Evolutionary conservation across 30 jellyfish, hydroid and myxozoan genomes (phyloP), one percentile per base, ranked within the genome.

Genomic region (Chrysaora quinquecirrha): DNA sequence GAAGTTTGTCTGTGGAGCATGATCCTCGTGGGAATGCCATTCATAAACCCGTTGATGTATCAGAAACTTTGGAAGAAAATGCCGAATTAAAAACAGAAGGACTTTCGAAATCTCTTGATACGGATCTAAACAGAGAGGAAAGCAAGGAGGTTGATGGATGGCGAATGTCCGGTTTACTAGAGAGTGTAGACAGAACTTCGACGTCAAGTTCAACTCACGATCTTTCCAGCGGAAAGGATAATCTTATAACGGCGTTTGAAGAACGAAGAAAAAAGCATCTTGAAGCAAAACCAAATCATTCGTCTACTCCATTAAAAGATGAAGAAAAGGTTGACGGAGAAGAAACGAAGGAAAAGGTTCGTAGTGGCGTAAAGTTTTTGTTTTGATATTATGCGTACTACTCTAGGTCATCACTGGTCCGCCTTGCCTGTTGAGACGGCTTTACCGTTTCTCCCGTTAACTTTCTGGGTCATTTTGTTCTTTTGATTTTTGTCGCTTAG

Each of bases 151-250:
- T 78, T 6, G 95, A 85, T 60, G 85, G 68, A 9, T 85, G 95
- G 95, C 65, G 95, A 52, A 85, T 85, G 89, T 85, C 95, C 48
- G 95, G 95, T 14, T 50, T 85, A 25, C 46, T 85, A 30, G 83
- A 74, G 48, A 73, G 47, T 35, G 95, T 75, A 28, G 88, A 85
- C 34, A 60, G 92, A 52, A 52, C 9, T 3, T 52, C 68, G 7
- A n/a, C n/a, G n/a, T n/a, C n/a, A n/a, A 30, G 70, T 12, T 46
- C 90, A 48, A 78, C 25, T 19, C 71, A 48, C 14, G 50, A 67
- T 30, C 63, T 75, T 1, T 22, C 83, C 34, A 48, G 75, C 27
- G 23, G 66, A 0, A 69, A 67, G 22, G 92, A 82, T 71, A 82
- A 82, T 38, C 49, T 82, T 73, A 31, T 82, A 9, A 21, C 62